Evolutionary conservation across 2,888 invertebrate species (phyloP).

Genomic region (Hirudinaria manillensis): DNA sequence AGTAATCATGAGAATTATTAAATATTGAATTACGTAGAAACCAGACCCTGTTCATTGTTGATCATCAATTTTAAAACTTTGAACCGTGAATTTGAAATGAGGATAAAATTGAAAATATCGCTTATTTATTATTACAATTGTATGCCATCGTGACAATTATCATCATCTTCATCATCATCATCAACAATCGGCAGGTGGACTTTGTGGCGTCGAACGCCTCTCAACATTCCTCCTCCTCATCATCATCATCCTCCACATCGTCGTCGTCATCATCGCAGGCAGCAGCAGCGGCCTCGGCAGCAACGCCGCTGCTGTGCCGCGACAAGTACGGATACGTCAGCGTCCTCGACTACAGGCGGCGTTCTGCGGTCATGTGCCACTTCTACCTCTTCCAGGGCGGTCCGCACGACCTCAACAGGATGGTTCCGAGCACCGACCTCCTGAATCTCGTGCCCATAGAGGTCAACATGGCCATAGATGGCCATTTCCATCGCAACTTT

Average conservation of each 20-base stretch:
- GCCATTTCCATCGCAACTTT: not conserved
- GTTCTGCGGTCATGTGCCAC: conserved; percentile 33
- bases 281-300: not conserved
- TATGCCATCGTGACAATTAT: not conserved
- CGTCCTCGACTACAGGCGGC: conserved; percentile 6
- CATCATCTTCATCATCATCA: not conserved
- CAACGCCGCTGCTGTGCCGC: conserved; percentile 11
- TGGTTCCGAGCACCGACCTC: too few species aligned
- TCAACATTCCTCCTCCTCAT: not conserved
- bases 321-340: conserved; percentile 28
- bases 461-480: not conserved
- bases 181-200: not conserved
- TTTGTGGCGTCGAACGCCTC: not conserved
- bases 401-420: not conserved
- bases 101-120: not conserved
- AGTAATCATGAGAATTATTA: too few species aligned
- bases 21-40: too few species aligned
- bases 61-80: not conserved
- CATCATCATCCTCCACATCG: not conserved
- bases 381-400: conserved; percentile 25
- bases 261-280: not conserved
- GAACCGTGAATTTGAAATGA: not conserved
- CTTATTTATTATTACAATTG: not conserved
- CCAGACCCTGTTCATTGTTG: too few species aligned
- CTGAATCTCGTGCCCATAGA: not conserved